Conservation (phyloP, 1,140 invertebrate species). For the Adelges cooleyi region DNA sequence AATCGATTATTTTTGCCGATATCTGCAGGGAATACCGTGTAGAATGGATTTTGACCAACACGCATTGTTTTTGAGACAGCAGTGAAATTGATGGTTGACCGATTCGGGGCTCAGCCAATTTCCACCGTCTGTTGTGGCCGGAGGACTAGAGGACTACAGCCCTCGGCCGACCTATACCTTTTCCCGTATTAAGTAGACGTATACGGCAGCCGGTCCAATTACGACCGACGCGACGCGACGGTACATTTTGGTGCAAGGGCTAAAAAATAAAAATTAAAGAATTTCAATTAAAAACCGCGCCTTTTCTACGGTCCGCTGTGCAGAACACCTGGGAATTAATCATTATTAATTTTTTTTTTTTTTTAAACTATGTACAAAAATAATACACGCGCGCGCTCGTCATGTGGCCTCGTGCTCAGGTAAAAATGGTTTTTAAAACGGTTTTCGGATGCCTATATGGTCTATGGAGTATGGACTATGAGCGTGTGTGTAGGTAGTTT, state of each 20-base stretch:
- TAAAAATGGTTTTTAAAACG: constrained; percentile 10
- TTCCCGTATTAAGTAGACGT: not conserved
- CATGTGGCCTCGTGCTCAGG: not conserved
- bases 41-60: no score
- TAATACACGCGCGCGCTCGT: not conserved
- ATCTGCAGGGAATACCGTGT: no score
- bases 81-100: no score
- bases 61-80: no score
- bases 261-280: constrained; percentile 21
- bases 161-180: no score
- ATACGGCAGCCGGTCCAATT: constrained; percentile 10
- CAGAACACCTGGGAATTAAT: constrained; percentile 28
- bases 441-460: not conserved
- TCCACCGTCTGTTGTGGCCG: not conserved
- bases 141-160: no score
- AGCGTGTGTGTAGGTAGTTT: not conserved
- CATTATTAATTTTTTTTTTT: not conserved
- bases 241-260: not conserved
- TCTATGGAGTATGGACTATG: not conserved
- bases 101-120: no score
- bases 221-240: not conserved
- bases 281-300: constrained; percentile 28
- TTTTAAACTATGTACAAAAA: constrained; percentile 7
- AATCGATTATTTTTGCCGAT: no score
- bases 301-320: constrained; percentile 24